Base-by-base conservation (phyloP, 53 echinoderm and acorn worm species). In the Paelopatides confundens region DNA sequence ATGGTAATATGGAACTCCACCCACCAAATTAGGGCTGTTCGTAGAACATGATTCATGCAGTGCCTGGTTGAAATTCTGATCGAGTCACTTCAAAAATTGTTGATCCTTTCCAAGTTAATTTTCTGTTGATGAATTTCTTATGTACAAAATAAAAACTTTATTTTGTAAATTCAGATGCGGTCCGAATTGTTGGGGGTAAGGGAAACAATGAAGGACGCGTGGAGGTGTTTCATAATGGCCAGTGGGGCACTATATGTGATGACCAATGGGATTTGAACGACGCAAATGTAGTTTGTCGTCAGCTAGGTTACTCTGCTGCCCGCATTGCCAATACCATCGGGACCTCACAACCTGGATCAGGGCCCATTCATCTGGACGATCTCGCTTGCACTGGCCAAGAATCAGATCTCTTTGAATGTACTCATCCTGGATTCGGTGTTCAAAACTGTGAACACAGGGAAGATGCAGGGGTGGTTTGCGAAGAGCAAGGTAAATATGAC, bases 201-300 rank as follows among this genome's bases (percentile, higher is more conserved):
- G 85, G 34, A 28, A 23, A 46, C 0, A 78, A 47, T 40, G 93
- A 92, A n/a, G 93, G 93, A 7, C 67, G 93, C 9, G 93, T 92
- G 27, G 93, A 92, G 31, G 79, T 92, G 17, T 86, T 62, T 24
- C 51, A 86, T 31, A 36, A 53, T 66, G 93, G 93, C 1, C 35
- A 69, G 35, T 89, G 89, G 89, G 93, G 93, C 37, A 92, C 93
- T 10, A 86, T 92, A 18, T 92, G 93, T 32, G 89, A 89, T 64
- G 89, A 92, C 30, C 46, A 62, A 37, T 92, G 89, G 89, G 86
- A 89, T 31, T 30, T 86, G 13, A n/a, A 52, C 4, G 86, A 77
- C 29, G 89, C 86, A 32, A 66, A 67, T 10, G 93, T 92, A 31
- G 82, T 86, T 11, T 92, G 93, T 15, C 86, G 89, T n/a, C 89